Percentiles rank a stretch among this genome's conserved stretches.
These are phyloP conservation scores for Chionodraco myersi DNA, from an alignment of 2,113 vertebrate species.

Conservation along the genomic window DNA sequence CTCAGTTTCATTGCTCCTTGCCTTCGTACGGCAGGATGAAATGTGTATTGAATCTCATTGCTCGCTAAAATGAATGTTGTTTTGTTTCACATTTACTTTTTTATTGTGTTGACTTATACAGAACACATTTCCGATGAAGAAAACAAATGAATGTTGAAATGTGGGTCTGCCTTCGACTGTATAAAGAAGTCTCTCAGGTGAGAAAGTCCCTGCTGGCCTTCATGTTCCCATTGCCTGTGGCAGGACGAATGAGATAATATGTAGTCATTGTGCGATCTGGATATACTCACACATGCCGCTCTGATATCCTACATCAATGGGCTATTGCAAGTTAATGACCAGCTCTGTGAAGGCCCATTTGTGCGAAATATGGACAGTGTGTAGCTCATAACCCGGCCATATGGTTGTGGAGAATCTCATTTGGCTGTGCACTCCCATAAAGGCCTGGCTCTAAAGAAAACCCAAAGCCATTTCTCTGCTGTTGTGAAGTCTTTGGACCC, in stretches of 20 bases:
- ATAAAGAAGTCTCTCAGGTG: conserved; percentile 16
- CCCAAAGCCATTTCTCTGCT: conserved; percentile 43
- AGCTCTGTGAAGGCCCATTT: conserved; percentile 74
- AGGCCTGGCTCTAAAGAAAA: conserved; percentile 47
- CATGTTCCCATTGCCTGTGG: conserved; percentile 42
- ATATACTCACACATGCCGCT: conserved; percentile 69
- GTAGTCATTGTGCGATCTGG: conserved; percentile 65
- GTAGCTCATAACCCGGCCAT: conserved; percentile 63
- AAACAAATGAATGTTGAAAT: conserved; percentile 14
- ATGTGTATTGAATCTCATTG: not conserved
- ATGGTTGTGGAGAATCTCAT: conserved; percentile 66
- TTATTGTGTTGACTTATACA: conserved; percentile 44
- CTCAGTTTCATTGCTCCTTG: not conserved
- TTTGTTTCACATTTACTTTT: conserved; percentile 25
- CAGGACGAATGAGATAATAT: conserved; percentile 75
- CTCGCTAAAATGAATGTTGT: conserved; percentile 31
- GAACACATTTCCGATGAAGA: conserved; percentile 23
- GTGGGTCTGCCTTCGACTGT: conserved; percentile 13
- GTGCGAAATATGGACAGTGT: conserved; percentile 75
- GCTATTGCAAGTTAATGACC: conserved; percentile 78
- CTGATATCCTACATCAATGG: conserved; percentile 78
- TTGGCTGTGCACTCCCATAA: conserved; percentile 54
- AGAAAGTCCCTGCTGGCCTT: conserved; percentile 51
- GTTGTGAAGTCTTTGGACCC: conserved; percentile 47
- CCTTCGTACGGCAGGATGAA: not conserved